Percentiles rank a stretch among this genome's conserved stretches.
These are phyloP conservation scores for Puma concolor DNA, from an alignment of 2,113 vertebrate genomes.

Conservation along the genomic window DNA sequence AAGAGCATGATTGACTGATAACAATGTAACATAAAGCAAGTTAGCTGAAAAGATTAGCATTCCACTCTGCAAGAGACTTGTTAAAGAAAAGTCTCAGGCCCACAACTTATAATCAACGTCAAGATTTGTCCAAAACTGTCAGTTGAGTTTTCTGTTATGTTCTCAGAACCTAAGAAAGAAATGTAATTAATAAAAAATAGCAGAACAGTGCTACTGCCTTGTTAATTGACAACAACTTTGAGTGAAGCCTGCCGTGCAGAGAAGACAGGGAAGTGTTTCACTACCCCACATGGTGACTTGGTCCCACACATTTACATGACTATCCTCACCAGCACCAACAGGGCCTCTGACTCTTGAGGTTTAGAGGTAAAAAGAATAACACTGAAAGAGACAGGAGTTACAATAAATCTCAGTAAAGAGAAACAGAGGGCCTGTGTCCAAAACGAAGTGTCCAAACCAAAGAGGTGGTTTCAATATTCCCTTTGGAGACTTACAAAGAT, in stretches of 20 bases:
- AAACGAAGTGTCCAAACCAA: background rate
- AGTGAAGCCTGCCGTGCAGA: background rate
- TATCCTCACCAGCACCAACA: background rate
- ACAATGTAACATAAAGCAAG: conserved; percentile 47
- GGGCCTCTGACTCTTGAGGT: background rate
- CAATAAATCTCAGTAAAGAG: background rate
- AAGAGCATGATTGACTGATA: conserved; percentile 57
- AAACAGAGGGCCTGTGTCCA: background rate
- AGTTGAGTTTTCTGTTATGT: conserved; percentile 36
- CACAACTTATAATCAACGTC: conserved; percentile 72
- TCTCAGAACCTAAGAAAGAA: conserved; percentile 54
- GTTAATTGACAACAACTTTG: background rate
- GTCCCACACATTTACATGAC: background rate
- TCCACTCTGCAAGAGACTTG: conserved; percentile 27
- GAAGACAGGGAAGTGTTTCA: background rate
- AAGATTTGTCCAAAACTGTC: conserved; percentile 66
- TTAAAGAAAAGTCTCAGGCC: conserved; percentile 38
- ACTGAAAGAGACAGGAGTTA: background rate
- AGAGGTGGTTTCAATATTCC: background rate
- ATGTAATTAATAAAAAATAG: conserved; percentile 40
- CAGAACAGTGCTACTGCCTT: background rate
- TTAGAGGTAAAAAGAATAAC: background rate
- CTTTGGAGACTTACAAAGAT: background rate
- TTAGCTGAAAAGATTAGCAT: conserved; percentile 58
- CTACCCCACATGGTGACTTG: too few species aligned